These are phyloP conservation scores for Drosophila mojavensis DNA, from an alignment of 1,140 invertebrate species.

Conservation along the genomic window DNA sequence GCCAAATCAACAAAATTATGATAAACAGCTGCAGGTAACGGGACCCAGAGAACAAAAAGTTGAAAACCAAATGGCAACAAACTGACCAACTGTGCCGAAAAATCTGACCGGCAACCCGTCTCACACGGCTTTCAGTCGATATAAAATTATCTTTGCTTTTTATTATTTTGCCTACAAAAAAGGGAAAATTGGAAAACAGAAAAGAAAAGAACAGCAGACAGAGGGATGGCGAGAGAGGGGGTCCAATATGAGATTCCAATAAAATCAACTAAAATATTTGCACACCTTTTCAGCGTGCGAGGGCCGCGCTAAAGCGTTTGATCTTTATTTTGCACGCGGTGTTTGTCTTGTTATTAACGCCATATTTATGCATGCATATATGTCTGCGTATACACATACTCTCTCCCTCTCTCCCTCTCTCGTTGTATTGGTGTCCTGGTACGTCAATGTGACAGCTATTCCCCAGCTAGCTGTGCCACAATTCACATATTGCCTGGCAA, in stretches of 20 bases:
- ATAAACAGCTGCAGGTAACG: slow-evolving; percentile 82
- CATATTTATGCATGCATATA: slow-evolving; percentile 4
- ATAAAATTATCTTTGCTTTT: slow-evolving; percentile 49
- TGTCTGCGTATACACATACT: not conserved
- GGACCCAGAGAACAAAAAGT: slow-evolving; percentile 47
- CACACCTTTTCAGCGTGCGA: slow-evolving; percentile 58
- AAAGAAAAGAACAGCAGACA: slow-evolving; percentile 26
- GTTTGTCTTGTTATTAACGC: slow-evolving; percentile 75
- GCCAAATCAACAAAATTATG: slow-evolving; percentile 81
- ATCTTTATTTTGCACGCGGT: slow-evolving; percentile 65
- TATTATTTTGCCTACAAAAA: slow-evolving; percentile 31
- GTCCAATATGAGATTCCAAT: slow-evolving; percentile 50
- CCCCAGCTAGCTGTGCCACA: slow-evolving; percentile 40
- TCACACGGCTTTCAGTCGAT: slow-evolving; percentile 47
- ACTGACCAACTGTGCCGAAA: slow-evolving; percentile 59
- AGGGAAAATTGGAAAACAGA: slow-evolving; percentile 25
- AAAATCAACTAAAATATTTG: slow-evolving; percentile 81
- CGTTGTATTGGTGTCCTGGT: slow-evolving; percentile 3
- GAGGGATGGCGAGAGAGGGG: slow-evolving; percentile 18
- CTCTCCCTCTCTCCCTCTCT: too few relatives aligned
- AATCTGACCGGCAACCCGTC: slow-evolving; percentile 13
- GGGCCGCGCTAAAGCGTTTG: slow-evolving; percentile 69
- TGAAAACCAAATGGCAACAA: slow-evolving; percentile 47
- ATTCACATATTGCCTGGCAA: slow-evolving; percentile 63
- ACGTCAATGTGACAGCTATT: slow-evolving; percentile 70